phyloP scores from a whole-genome alignment of 1,140 invertebrate genomes.

The Pantala flavescens region DNA sequence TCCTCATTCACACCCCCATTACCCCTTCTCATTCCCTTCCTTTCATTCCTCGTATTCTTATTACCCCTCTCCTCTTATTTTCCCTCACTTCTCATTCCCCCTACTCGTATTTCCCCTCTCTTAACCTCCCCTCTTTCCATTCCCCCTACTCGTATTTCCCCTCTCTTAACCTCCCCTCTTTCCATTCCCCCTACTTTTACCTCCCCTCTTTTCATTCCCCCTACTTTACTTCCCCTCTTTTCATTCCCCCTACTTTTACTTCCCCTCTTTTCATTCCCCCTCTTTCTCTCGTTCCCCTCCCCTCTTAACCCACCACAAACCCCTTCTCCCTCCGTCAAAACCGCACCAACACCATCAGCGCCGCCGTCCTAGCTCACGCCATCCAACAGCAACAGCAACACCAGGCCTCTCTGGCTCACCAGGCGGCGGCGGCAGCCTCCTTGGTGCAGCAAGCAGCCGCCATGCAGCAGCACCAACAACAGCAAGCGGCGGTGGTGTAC shows the following conservation, averaged over 20 bases:
- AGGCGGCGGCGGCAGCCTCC: neutral
- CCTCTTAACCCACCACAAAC: neutral
- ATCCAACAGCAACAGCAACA: neutral
- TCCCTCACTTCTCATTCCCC: neutral
- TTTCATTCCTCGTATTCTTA: neutral
- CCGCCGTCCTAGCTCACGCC: neutral
- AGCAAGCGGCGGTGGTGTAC: neutral
- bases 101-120: neutral
- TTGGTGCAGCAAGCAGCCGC: neutral
- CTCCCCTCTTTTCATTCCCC: neutral
- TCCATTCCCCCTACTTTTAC: neutral
- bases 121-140: neutral
- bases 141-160: neutral
- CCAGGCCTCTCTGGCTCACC: neutral
- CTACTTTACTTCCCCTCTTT: neutral
- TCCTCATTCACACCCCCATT: neutral
- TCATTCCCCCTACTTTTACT: neutral
- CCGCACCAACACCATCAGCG: neutral
- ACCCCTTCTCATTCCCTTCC: neutral
- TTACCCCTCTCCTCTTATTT: neutral
- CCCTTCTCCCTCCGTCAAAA: neutral
- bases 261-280: neutral
- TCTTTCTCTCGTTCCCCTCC: neutral
- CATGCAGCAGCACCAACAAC: neutral
- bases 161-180: neutral